A percentile compares a stretch with the other conserved stretches of the same genome.
phyloP scores from a whole-genome alignment of 2,113 vertebrate species.

The Oryzias javanicus region DNA sequence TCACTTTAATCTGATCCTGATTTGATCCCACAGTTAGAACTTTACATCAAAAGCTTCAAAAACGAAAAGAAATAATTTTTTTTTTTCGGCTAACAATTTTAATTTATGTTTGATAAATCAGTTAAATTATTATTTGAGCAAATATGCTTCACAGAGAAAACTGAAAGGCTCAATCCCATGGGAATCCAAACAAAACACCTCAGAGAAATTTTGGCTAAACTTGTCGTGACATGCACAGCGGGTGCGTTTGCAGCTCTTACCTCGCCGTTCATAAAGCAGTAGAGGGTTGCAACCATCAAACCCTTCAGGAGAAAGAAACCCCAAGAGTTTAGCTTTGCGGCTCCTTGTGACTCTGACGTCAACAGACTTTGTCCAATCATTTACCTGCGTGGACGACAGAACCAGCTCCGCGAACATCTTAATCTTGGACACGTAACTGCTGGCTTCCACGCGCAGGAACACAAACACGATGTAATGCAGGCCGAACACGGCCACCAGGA shows the following conservation, averaged over 20 bases:
- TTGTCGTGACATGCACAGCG: too few species aligned
- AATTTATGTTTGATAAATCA: too few species aligned
- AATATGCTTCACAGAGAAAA: too few species aligned
- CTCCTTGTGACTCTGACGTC: neutral
- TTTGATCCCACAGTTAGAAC: too few species aligned
- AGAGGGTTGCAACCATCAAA: constrained; percentile 76
- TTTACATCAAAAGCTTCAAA: too few species aligned
- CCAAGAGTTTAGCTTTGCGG: neutral
- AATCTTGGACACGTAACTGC: constrained; percentile 77
- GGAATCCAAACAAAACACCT: neutral
- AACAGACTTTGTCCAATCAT: accelerated
- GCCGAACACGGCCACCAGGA: constrained; percentile 93
- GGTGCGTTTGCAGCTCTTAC: constrained; percentile 31
- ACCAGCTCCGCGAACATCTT: constrained; percentile 87
- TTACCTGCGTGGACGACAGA: constrained; percentile 92
- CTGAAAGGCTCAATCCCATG: too few species aligned
- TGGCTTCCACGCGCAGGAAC: constrained; percentile 83
- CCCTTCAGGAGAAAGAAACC: constrained; percentile 53
- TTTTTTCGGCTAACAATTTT: too few species aligned
- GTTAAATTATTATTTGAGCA: too few species aligned
- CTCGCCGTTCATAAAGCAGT: constrained; percentile 79
- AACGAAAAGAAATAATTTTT: too few species aligned
- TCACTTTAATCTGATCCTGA: too few species aligned
- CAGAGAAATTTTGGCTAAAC: neutral
- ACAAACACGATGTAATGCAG: constrained; percentile 90